Evolutionary conservation across 2,888 invertebrate species (phyloP).

Genomic region (Barypeithes pellucidus): DNA sequence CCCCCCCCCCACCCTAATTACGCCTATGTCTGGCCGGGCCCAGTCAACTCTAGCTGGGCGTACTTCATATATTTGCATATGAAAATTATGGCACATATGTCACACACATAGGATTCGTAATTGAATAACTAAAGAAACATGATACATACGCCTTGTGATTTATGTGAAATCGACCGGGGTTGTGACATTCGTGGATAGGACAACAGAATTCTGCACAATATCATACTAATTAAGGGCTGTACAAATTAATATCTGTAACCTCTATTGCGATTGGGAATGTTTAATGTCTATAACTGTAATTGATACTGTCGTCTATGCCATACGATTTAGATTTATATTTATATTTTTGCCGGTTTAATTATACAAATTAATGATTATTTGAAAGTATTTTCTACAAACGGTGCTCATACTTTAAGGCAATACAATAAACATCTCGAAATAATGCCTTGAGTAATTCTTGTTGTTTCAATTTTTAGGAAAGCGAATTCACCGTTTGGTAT

Average conservation of each 20-base stretch:
- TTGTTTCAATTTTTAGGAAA: too few species aligned
- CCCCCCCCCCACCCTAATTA: too few species aligned
- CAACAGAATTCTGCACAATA: constrained; percentile 57
- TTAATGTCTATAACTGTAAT: constrained; percentile 59
- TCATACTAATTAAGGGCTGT: constrained; percentile 63
- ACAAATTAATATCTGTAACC: constrained; percentile 66
- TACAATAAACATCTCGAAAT: too few species aligned
- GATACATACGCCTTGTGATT: constrained; percentile 30
- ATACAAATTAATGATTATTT: too few species aligned
- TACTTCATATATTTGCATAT: not conserved
- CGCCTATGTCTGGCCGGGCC: too few species aligned
- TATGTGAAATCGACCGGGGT: constrained; percentile 39
- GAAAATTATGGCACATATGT: constrained; percentile 7
- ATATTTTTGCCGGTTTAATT: not conserved
- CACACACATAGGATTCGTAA: constrained; percentile 26
- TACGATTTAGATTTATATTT: not conserved
- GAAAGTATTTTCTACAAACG: too few species aligned
- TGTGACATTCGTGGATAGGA: constrained; percentile 54
- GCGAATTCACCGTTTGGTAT: too few species aligned
- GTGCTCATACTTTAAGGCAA: too few species aligned
- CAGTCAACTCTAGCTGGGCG: not conserved
- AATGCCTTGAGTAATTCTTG: too few species aligned
- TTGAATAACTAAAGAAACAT: constrained; percentile 53
- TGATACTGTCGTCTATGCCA: constrained; percentile 51
- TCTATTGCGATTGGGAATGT: constrained; percentile 60